Conservation (phyloP, 2,888 invertebrate genomes). For the Xestia ashworthii region DNA sequence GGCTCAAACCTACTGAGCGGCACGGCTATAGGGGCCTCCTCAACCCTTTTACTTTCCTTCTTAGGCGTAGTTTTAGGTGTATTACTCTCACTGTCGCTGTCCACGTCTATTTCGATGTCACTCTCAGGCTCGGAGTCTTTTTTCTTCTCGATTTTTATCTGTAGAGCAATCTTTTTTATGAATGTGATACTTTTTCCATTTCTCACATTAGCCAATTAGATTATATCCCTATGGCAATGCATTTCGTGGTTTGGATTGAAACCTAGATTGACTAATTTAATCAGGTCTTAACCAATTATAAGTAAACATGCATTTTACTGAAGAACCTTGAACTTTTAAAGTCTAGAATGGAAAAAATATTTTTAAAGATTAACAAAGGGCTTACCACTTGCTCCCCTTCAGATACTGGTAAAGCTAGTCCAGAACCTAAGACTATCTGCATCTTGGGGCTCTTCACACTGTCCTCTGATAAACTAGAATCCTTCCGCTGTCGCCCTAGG, state of each 20-base stretch:
- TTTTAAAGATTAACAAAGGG: conserved; percentile 27
- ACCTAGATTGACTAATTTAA: not conserved
- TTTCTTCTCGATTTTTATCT: conserved; percentile 89
- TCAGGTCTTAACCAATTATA: too few relatives aligned
- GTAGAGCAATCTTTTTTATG: not conserved
- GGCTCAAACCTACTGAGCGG: conserved; percentile 84
- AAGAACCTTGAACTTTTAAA: too few relatives aligned
- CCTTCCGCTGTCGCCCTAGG: conserved; percentile 78
- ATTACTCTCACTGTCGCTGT: conserved; percentile 85
- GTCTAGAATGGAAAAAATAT: not conserved
- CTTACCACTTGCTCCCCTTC: conserved; percentile 91
- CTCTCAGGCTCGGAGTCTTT: conserved; percentile 87
- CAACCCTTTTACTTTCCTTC: conserved; percentile 47
- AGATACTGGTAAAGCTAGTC: conserved; percentile 89
- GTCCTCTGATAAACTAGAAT: conserved; percentile 83
- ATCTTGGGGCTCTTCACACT: conserved; percentile 84
- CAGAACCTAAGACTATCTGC: conserved; percentile 89
- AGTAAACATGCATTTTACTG: not conserved
- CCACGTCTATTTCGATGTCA: conserved; percentile 92
- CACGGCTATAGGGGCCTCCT: conserved; percentile 79
- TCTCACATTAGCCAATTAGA: not conserved
- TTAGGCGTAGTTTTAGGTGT: conserved; percentile 56
- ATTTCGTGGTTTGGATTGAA: not conserved
- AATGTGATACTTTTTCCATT: not conserved
- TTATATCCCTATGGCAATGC: not conserved